Base-by-base conservation (phyloP, 1,140 invertebrate species). In the Cheumatopsyche charites region DNA sequence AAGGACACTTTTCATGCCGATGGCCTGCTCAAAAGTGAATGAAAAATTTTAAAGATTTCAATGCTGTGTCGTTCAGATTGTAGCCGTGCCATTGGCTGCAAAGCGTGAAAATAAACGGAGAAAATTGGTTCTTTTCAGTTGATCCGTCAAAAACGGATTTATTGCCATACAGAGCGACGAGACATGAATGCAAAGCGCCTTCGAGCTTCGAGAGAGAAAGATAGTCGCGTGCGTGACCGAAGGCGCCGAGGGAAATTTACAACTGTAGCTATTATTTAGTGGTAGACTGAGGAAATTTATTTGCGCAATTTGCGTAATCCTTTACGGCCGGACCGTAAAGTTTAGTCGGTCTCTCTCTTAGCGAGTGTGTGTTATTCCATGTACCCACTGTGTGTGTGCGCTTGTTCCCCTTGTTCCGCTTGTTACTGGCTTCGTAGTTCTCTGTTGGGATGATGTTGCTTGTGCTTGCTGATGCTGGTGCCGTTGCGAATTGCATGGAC, bases 271-370 rank as follows among this genome's bases (percentile, higher is more conserved):
- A 63, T 63, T 63, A 63, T 63, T 63, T 63, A 63, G 29, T 63
- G n/a, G 41, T 63, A 63, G 23, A 25, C 62, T n/a, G n/a, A 29
- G 29, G 19, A 63, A 63, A 63, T 63, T 63, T 63, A 63, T 63
- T 43, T 63, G 41, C 19, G 62, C 62, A 63, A 63, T 63, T 63
- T 63, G 62, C 62, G 29, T 63, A 63, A 63, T 63, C 62, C 62
- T 63, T 63, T 42, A 63, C 36, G 62, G 29, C 19, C 41, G 26
- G 62, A 43, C 29, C 29, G 15, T 41, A 42, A 41, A 63, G 15
- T 41, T 49, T 49, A 19, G 17, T n/a, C 45, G 13, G 45, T 19
- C 45, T 7, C n/a, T n/a, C n/a, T n/a, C n/a, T n/a, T n/a, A 9
- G 29, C 29, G 29, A 4, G 29, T 36, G 29, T 36, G 29, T 9